Conservation (phyloP, 2,888 invertebrate species). For the Panopea generosa region DNA sequence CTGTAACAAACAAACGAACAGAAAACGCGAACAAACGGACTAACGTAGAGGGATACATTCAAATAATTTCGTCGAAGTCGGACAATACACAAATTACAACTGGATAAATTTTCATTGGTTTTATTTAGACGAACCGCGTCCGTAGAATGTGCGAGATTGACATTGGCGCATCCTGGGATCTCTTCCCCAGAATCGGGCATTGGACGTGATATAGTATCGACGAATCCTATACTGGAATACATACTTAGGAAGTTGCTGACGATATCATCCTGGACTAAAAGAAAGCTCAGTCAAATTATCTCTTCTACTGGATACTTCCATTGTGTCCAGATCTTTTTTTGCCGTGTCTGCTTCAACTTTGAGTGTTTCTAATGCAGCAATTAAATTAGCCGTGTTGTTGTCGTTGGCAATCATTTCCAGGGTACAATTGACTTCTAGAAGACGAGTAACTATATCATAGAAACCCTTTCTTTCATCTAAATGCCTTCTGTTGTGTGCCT, state of each 20-base stretch:
- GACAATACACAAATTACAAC: too few relatives aligned
- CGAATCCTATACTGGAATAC: constrained; percentile 46
- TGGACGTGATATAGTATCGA: constrained; percentile 19
- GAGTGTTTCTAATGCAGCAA: constrained; percentile 19
- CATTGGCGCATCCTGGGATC: constrained; percentile 5
- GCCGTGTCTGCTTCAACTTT: constrained; percentile 11
- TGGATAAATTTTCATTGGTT: too few relatives aligned
- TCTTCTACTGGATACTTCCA: background rate
- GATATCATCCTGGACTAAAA: constrained; percentile 28
- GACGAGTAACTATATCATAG: constrained; percentile 31
- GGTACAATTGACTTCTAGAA: constrained; percentile 36
- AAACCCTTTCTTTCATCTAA: constrained; percentile 37
- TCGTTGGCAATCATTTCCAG: constrained; percentile 20
- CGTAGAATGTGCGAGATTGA: constrained; percentile 23
- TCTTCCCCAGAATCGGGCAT: too few relatives aligned
- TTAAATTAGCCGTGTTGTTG: background rate
- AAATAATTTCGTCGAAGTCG: too few relatives aligned
- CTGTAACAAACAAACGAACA: too few relatives aligned
- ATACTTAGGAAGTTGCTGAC: constrained; percentile 25
- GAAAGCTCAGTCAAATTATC: constrained; percentile 13
- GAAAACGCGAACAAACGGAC: too few relatives aligned
- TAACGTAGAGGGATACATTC: too few relatives aligned
- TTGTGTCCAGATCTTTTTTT: constrained; percentile 10
- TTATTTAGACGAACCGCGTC: background rate
- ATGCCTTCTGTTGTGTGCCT: constrained; percentile 19